Base-by-base conservation (phyloP, 2,797 vertebrate species). In the Anableps anableps region DNA sequence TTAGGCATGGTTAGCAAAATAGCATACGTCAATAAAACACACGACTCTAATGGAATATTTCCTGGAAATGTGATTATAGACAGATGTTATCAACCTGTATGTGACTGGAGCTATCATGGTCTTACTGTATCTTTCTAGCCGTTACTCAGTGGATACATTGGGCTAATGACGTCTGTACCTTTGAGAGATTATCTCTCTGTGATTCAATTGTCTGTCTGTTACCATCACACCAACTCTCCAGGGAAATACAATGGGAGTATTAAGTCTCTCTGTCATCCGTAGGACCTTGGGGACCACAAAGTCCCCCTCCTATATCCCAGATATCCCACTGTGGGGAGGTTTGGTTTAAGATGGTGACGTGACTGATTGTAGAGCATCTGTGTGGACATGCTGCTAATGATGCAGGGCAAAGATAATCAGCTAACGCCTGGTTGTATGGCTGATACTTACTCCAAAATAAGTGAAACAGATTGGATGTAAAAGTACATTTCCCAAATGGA, bases 131-230 rank as follows among this genome's bases (percentile, higher is more conserved):
- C 72, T 80, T 80, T 83, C 75, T 78, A 80, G 84, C 68, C 1
- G 2, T 72, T 84, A 72, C 80, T 85, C 77, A 55, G 47, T 83
- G 60, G 80, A 81, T 82, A 78, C 79, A 72, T 76, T 41, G 62
- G 68, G 73, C 86, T 88, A 90, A 90, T 92, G 86, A 86, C 16
- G 51, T 85, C 85, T 85, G 83, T 88, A 81, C 71, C 83, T 92
- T 91, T 86, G 76, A 79, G 51, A 73, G 85, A 89, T 88, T 79
- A 87, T 66, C 82, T 92, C 83, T 89, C 79, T 80, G 73, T 93
- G 91, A 94, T 95, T 94, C 68, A 89, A 93, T 94, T 94, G 68
- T 36, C 84, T 76, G 72, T 89, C 86, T 75, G 76, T 90, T 92
- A 81, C 82, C 86, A 86, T 91, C 81, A 90, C 83, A 86, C 77